phyloP scores from a whole-genome alignment of 2,888 invertebrate genomes.

The Ariolimax columbianus region DNA sequence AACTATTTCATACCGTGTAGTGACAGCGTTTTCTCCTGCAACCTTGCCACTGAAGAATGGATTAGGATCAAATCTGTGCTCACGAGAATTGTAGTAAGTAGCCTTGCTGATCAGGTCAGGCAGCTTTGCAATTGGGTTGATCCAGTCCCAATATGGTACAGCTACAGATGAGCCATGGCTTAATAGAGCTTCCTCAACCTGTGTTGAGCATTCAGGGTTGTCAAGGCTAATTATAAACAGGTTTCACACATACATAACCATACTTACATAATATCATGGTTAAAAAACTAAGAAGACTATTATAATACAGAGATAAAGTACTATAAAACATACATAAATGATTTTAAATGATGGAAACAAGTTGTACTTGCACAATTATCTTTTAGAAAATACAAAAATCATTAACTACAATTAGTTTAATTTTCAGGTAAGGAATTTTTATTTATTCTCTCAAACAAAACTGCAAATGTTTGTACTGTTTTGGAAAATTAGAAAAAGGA shows the following conservation, averaged over 20 bases:
- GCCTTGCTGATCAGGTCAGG: conserved; percentile 54
- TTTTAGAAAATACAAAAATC: too few species aligned
- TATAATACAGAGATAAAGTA: too few species aligned
- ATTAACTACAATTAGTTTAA: too few species aligned
- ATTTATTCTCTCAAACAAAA: too few species aligned
- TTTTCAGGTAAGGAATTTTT: too few species aligned
- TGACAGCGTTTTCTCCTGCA: conserved; percentile 33
- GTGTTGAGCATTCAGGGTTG: neutral
- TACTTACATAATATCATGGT: neutral
- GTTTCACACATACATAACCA: neutral
- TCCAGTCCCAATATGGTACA: conserved; percentile 58
- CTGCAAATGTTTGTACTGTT: too few species aligned
- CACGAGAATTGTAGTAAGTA: conserved; percentile 57
- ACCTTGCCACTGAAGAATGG: conserved; percentile 46
- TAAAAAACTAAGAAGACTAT: too few species aligned
- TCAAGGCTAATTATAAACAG: too few species aligned
- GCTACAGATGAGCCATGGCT: conserved; percentile 54
- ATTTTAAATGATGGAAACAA: too few species aligned
- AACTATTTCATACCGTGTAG: conserved; percentile 27
- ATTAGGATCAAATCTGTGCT: conserved; percentile 41
- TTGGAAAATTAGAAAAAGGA: too few species aligned
- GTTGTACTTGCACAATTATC: too few species aligned
- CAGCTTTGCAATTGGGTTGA: conserved; percentile 42
- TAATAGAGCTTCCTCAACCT: conserved; percentile 57
- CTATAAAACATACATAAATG: too few species aligned